Conservation (phyloP, 2,797 vertebrate species). For the Ceryle rudis region DNA sequence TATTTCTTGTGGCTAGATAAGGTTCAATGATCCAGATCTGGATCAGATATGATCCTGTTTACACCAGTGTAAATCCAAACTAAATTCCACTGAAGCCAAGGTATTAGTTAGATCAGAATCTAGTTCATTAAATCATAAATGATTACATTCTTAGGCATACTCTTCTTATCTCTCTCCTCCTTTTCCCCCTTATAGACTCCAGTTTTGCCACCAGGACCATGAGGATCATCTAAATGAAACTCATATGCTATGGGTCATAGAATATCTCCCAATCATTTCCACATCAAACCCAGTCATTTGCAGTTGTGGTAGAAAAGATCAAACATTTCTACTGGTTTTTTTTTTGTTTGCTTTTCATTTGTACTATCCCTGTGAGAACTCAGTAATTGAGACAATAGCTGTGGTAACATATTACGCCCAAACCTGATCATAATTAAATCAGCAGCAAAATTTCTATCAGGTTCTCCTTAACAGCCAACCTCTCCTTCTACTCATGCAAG, state of each 20-base stretch:
- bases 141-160: neutral
- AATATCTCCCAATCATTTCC: neutral
- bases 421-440: constrained; percentile 21
- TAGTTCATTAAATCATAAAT: neutral
- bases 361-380: neutral
- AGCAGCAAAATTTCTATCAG: neutral
- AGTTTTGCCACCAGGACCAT: neutral
- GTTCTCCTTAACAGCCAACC: neutral
- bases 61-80: constrained; percentile 45
- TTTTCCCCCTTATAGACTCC: neutral
- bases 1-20: neutral
- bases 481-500: neutral
- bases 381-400: constrained; percentile 28
- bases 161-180: neutral
- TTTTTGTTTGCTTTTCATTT: neutral
- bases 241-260: neutral
- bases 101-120: constrained; percentile 39
- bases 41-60: constrained; percentile 28
- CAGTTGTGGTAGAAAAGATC: neutral
- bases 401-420: constrained; percentile 5
- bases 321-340: neutral
- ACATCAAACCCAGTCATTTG: neutral
- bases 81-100: constrained; percentile 28
- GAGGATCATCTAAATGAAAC: constrained; percentile 42
- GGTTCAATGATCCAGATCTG: constrained; percentile 1